Conservation (phyloP, 2,113 vertebrate genomes). For the Aptenodytes patagonicus region DNA sequence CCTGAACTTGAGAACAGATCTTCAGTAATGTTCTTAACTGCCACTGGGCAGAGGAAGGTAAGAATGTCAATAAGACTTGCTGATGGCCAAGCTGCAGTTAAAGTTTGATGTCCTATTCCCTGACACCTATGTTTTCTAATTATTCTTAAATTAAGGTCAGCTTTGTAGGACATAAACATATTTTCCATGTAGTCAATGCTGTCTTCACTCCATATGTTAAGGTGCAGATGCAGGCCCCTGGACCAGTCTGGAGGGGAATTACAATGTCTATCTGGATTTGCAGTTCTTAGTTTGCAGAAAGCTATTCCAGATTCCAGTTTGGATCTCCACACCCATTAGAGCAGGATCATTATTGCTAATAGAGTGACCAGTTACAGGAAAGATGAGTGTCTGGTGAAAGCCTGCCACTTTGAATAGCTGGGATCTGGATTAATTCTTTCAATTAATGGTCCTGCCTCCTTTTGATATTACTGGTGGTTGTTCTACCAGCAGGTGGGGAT, state of each 20-base stretch:
- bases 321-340: not conserved
- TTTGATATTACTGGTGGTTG: not conserved
- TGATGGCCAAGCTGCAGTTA: not conserved
- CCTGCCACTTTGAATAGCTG: not conserved
- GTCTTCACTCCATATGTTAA: not conserved
- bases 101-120: not conserved
- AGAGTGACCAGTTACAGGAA: not conserved
- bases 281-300: not conserved
- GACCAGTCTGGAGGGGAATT: not conserved
- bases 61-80: not conserved
- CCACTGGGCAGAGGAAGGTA: not conserved
- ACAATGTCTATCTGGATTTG: not conserved
- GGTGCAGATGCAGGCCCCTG: not conserved
- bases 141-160: not conserved
- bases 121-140: not conserved
- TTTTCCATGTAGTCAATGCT: not conserved
- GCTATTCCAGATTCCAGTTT: not conserved
- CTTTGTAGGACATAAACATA: not conserved
- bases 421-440: not conserved
- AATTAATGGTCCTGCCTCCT: not conserved
- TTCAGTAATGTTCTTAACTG: not conserved
- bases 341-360: not conserved
- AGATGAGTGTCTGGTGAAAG: not conserved
- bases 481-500: not conserved
- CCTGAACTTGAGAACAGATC: not conserved